Base-by-base conservation (phyloP, 1,140 invertebrate species). In the Neodiprion virginianus region DNA sequence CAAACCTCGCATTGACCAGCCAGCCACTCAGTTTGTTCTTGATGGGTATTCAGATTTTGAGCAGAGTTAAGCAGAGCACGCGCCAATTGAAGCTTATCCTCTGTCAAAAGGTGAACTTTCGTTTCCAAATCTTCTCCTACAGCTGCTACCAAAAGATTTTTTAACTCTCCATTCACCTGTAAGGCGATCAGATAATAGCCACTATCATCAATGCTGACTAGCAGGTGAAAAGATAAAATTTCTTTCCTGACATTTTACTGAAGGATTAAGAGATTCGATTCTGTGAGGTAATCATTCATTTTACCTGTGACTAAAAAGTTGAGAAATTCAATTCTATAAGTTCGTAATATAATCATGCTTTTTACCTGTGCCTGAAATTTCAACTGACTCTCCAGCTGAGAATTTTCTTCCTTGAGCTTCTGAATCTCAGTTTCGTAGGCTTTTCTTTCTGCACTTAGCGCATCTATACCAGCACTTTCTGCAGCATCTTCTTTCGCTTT, bases 1-100 rank as follows among this genome's bases (percentile, higher is more conserved):
- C 96, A 98, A 72, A 98, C 96, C 90, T 98, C 96, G 87, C 96
- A 97, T 81, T 98, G 96, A 4, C 96, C 96, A 40, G 95, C 95
- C 28, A 98, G 87, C 90, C 94, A 96, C 85, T 98, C 97, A 4
- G 96, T 94, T 89, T 97, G 95, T 86, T 98, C 96, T 85, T 96
- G 95, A 87, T 97, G 96, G 1, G 94, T 94, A 68, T 93, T 93
- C 65, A 97, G 89, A 85, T 95, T 93, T 86, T 96, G 93, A 10
- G 95, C 93, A 67, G 95, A 97, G 80, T 93, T 95, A 0, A 96
- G 87, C 61, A 98, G 89, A 61, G 97, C 95, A 79, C 94, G 90
- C 0, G 96, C 94, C 78, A 98, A 89, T 80, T 96, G 93, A 68
- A 96, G 91, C 85, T 97, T 97, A 84, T 98, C 97, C 87, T 98